Conservation (phyloP, 2,113 vertebrate species). For the Nibea coibor region DNA sequence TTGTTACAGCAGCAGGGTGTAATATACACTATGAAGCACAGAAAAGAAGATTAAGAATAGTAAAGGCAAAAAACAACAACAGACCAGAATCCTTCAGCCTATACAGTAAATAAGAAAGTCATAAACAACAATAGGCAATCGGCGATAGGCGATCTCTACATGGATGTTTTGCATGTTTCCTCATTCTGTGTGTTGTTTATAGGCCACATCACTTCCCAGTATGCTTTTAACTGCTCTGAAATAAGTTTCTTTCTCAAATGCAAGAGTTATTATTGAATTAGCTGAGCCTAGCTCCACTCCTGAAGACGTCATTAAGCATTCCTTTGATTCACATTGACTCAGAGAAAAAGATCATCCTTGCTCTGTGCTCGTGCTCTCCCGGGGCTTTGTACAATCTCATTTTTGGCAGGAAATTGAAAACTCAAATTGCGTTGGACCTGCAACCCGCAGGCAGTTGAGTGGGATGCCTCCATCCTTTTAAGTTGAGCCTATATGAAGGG, state of each 20-base stretch:
- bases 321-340: constrained; percentile 57
- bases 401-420: constrained; percentile 56
- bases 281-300: constrained; percentile 10
- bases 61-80: no score
- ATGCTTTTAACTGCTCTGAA: neutral
- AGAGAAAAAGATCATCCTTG: constrained; percentile 20
- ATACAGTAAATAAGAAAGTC: no score
- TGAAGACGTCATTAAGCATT: constrained; percentile 56
- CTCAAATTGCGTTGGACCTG: constrained; percentile 30
- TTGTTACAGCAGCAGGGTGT: no score
- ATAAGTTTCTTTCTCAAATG: constrained; percentile 5
- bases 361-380: constrained; percentile 2
- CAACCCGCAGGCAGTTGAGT: constrained; percentile 16
- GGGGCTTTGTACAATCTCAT: constrained; percentile 37
- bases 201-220: neutral
- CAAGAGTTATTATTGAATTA: constrained; percentile 50
- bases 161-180: neutral
- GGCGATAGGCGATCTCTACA: neutral
- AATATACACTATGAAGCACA: no score
- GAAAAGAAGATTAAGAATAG: no score
- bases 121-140: no score
- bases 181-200: constrained; percentile 26
- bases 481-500: neutral
- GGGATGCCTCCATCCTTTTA: constrained; percentile 15
- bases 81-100: no score